Conservation (phyloP, 2,797 vertebrate species). For the Melanotaenia nigrans region DNA sequence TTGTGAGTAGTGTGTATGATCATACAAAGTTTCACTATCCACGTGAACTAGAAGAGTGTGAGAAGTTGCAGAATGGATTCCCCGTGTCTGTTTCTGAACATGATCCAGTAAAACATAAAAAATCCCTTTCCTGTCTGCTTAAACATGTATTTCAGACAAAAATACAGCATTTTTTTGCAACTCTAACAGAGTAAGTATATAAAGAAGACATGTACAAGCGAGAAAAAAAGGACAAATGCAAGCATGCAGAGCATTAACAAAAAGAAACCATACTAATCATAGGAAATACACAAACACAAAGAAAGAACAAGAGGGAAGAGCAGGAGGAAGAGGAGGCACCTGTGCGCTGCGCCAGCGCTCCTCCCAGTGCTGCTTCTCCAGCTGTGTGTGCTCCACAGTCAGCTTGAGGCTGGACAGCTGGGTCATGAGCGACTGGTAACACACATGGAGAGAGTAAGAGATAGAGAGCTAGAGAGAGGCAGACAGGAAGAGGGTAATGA, state of each 20-base stretch:
- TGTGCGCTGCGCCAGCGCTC: conserved; percentile 78
- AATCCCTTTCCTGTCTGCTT: not conserved
- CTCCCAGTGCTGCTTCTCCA: conserved; percentile 84
- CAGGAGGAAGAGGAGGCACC: conserved; percentile 70
- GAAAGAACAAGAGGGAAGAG: conserved; percentile 8
- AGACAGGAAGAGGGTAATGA: conserved; percentile 60
- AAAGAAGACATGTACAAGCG: not conserved
- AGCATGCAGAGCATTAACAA: not conserved
- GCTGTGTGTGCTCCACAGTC: conserved; percentile 84
- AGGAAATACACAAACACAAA: conserved; percentile 2
- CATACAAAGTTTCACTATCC: not conserved
- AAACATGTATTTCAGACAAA: not conserved
- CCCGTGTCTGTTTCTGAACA: not conserved
- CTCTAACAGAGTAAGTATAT: not conserved
- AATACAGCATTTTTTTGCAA: not conserved
- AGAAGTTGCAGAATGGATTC: not conserved
- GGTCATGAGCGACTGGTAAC: conserved; percentile 83
- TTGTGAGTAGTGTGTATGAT: not conserved
- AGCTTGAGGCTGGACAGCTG: conserved; percentile 83
- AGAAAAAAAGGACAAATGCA: not conserved
- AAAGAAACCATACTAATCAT: conserved; percentile 3
- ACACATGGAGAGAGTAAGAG: conserved; percentile 81
- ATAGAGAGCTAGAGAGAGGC: conserved; percentile 76
- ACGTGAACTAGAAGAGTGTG: conserved; percentile 4
- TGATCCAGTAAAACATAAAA: not conserved